Conservation (phyloP, 2,113 vertebrate genomes). For the Nothobranchius furzeri region DNA sequence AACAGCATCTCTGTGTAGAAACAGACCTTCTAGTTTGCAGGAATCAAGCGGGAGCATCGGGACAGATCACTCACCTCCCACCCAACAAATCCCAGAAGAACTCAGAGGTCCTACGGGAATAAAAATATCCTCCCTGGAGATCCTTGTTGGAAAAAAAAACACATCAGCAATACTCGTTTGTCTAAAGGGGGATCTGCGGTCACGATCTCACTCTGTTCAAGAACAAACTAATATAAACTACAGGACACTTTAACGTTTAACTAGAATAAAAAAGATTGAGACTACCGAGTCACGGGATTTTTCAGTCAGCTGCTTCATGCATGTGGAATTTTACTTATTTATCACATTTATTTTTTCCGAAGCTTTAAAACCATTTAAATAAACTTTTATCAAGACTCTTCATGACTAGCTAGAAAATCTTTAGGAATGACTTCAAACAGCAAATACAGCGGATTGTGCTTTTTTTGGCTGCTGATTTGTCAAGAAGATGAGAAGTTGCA, state of each 20-base stretch:
- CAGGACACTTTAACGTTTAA: background rate
- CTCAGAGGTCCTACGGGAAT: slow-evolving; percentile 48
- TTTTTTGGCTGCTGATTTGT: too few species aligned
- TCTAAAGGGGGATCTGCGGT: slow-evolving; percentile 13
- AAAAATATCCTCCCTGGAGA: slow-evolving; percentile 35
- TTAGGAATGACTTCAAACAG: too few species aligned
- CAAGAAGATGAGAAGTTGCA: too few species aligned
- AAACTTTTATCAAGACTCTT: too few species aligned
- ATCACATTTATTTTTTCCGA: too few species aligned
- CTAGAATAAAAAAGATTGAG: background rate
- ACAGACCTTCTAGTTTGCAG: slow-evolving; percentile 45
- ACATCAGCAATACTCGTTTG: background rate
- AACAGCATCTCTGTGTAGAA: background rate
- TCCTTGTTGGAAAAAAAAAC: slow-evolving; percentile 26
- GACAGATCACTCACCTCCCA: slow-evolving; percentile 44
- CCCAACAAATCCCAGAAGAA: slow-evolving; percentile 59
- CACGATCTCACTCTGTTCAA: background rate
- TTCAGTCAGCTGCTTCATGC: background rate
- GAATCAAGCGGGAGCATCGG: slow-evolving; percentile 51
- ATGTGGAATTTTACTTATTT: background rate
- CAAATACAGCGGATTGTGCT: too few species aligned
- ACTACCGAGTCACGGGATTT: background rate
- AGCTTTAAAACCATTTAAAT: too few species aligned
- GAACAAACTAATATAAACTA: background rate
- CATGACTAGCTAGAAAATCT: too few species aligned